phyloP scores from a whole-genome alignment of 2,888 invertebrate species.

The Drosophila silvestris region DNA sequence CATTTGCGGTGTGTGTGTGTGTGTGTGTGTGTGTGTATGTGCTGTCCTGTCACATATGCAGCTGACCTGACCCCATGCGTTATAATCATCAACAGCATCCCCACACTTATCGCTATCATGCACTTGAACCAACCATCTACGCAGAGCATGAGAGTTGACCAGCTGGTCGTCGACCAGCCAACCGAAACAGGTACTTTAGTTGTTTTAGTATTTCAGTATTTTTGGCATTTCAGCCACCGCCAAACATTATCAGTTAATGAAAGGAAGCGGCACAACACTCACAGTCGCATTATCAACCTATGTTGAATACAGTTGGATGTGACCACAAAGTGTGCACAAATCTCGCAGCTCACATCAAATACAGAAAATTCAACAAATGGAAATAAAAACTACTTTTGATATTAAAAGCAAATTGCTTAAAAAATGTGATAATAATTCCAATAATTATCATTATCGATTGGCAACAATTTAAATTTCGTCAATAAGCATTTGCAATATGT shows the following conservation, averaged over 20 bases:
- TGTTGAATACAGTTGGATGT: slow-evolving; percentile 39
- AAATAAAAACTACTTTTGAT: background rate
- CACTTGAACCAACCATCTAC: slow-evolving; percentile 54
- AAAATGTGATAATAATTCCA: background rate
- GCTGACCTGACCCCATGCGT: slow-evolving; percentile 20
- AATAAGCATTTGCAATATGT: background rate
- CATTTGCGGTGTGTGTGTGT: slow-evolving; percentile 57
- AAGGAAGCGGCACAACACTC: slow-evolving; percentile 32
- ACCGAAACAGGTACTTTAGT: slow-evolving; percentile 46
- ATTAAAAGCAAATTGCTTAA: background rate
- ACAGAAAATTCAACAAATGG: background rate
- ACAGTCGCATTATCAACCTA: slow-evolving; percentile 61
- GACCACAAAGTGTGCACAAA: slow-evolving; percentile 24
- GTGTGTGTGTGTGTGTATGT: background rate
- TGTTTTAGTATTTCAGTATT: slow-evolving; percentile 37
- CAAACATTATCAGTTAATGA: slow-evolving; percentile 63
- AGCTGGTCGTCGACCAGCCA: slow-evolving; percentile 26
- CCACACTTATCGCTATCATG: slow-evolving; percentile 31
- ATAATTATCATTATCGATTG: background rate
- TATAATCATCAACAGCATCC: slow-evolving; percentile 24
- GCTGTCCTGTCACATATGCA: slow-evolving; percentile 13
- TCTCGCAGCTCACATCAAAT: slow-evolving; percentile 31
- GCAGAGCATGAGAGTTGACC: slow-evolving; percentile 17
- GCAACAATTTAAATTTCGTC: no score
- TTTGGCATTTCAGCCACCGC: slow-evolving; percentile 8